Evolutionary conservation across 2,113 vertebrate genomes (phyloP).

Genomic region (Agelaius tricolor): DNA sequence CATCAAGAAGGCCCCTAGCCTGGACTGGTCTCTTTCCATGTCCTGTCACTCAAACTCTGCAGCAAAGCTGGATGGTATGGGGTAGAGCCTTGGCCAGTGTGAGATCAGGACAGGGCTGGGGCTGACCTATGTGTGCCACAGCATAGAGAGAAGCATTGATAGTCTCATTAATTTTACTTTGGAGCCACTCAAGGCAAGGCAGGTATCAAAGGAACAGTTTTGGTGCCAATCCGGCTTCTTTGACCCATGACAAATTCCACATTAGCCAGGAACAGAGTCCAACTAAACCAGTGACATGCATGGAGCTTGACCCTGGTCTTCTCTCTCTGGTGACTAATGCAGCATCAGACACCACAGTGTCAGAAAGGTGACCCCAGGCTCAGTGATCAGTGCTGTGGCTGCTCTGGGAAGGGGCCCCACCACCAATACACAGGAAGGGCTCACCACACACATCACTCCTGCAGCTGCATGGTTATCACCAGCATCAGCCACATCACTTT

Average conservation of each 20-base stretch:
- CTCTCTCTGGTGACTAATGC: background rate
- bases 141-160: background rate
- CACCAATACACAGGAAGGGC: rapidly evolving
- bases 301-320: background rate
- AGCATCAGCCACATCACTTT: background rate
- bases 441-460: background rate
- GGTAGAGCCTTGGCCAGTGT: background rate
- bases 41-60: background rate
- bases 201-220: background rate
- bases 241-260: background rate
- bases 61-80: background rate
- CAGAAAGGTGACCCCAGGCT: background rate
- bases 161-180: background rate
- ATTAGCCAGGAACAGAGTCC: background rate
- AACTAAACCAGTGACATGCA: background rate
- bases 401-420: background rate
- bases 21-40: background rate
- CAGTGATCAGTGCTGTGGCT: rapidly evolving
- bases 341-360: background rate
- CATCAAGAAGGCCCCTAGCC: background rate
- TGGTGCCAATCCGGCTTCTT: background rate
- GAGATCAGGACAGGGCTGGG: background rate
- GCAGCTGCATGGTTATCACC: rapidly evolving
- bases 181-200: background rate
- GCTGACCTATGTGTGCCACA: background rate